Base-by-base conservation (phyloP, 2,113 vertebrate genomes). In the Aptenodytes forsteri region DNA sequence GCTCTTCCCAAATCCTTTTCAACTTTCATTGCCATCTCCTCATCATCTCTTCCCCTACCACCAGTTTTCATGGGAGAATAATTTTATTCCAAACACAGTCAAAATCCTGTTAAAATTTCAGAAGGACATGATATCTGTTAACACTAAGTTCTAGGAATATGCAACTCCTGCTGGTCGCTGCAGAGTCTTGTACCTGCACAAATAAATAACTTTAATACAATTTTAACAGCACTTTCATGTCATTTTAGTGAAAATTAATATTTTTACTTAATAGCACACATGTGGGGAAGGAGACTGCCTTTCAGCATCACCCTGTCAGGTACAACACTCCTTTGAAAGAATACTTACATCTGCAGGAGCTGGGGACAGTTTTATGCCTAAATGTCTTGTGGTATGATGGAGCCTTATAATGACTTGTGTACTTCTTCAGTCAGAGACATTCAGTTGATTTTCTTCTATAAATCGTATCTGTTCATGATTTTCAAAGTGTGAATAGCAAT, bases 401-500 rank as follows among this genome's bases (percentile, higher is more conserved):
- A 93, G 40, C 10, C 50, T 40, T 44, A 22, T 34, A n/a, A 6
- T 70, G 78, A 86, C 55, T 54, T 32, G 7, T 17, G 32, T 8
- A 46, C 8, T 89, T 58, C 61, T 80, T 84, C 49, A 64, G 7
- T 23, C 3, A 6, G 73, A 49, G 40, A 73, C 62, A 75, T 56
- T 81, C 2, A 2, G 52, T 29, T 49, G 58, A 11, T 61, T 93
- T 80, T 67, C 56, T 76, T 49, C 18, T 9, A 77, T 76, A 81
- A 82, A 87, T 72, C 20, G 0, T 61, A 61, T 85, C 65, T 62
- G 16, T 42, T 64, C 1, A 1, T 78, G 71, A 87, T 91, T 94
- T 92, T 75, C 80, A 95, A 89, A 59, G 75, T 59, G 72, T 83
- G 93, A 92, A 83, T 82, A 62, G 55, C 55, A 94, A 96, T 90